Evolutionary conservation across 2,113 vertebrate species (phyloP).

Genomic region (Dolichallabes microphthalmus): DNA sequence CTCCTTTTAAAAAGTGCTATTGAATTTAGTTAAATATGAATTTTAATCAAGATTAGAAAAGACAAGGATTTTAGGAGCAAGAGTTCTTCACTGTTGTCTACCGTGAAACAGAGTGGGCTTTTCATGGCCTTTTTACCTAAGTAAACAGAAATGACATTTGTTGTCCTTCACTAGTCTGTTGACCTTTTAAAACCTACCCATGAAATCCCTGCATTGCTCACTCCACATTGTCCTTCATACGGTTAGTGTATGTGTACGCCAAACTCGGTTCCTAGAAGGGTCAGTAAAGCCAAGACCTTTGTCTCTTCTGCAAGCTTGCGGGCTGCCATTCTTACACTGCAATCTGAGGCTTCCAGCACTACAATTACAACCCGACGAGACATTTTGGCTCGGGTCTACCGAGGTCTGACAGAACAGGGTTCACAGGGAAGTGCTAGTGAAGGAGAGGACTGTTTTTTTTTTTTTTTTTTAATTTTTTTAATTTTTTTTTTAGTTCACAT

Average conservation of each 20-base stretch:
- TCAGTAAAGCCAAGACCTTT: slow-evolving; percentile 42
- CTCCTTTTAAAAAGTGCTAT: background rate
- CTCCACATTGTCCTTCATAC: slow-evolving; percentile 17
- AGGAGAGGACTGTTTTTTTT: slow-evolving; percentile 24
- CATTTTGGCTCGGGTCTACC: slow-evolving; percentile 31
- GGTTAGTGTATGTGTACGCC: background rate
- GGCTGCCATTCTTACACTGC: slow-evolving; percentile 43
- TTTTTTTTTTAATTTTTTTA: no score
- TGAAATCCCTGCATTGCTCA: slow-evolving; percentile 18
- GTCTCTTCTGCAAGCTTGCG: slow-evolving; percentile 28
- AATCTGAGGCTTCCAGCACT: slow-evolving; percentile 40
- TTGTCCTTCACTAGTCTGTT: slow-evolving; percentile 28
- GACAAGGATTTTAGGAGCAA: slow-evolving; percentile 21
- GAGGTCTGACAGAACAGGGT: slow-evolving; percentile 33
- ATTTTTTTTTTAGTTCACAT: slow-evolving; percentile 30
- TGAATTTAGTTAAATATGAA: background rate
- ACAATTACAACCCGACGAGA: slow-evolving; percentile 41
- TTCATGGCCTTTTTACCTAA: slow-evolving; percentile 26
- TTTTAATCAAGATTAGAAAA: background rate
- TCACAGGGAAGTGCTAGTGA: slow-evolving; percentile 37
- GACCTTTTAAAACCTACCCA: slow-evolving; percentile 48
- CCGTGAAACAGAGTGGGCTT: slow-evolving; percentile 36
- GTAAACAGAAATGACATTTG: slow-evolving; percentile 37
- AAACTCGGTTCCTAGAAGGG: background rate
- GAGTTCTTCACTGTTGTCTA: slow-evolving; percentile 34